Conservation (phyloP, 2,797 vertebrate genomes). For the Amazona finschi region DNA sequence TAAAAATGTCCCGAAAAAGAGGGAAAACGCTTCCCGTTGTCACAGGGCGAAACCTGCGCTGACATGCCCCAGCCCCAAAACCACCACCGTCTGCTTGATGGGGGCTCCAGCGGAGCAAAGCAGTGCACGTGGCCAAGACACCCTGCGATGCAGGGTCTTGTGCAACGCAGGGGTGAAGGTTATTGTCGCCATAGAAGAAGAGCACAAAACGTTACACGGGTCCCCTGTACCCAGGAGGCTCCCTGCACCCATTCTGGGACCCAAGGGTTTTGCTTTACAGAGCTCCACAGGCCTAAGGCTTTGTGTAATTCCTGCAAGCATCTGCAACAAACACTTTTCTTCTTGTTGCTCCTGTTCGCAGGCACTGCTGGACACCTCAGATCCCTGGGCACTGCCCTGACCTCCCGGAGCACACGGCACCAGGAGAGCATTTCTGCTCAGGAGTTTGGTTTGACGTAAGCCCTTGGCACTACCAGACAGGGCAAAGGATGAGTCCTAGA, state of each 20-base stretch:
- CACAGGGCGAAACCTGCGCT: not conserved
- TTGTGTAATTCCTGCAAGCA: not conserved
- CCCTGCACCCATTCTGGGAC: not conserved
- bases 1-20: not conserved
- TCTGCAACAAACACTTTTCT: not conserved
- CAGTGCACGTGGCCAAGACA: not conserved
- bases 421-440: not conserved
- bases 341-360: not conserved
- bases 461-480: not conserved
- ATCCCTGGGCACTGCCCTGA: not conserved
- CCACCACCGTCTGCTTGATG: not conserved
- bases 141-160: not conserved
- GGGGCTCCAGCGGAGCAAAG: not conserved
- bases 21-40: not conserved
- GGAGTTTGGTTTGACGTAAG: rapidly evolving
- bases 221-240: not conserved
- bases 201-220: rapidly evolving
- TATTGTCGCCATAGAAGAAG: not conserved
- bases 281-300: not conserved
- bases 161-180: not conserved
- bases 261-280: not conserved
- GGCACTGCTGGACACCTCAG: not conserved
- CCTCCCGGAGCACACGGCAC: not conserved
- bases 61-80: not conserved
- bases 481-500: not conserved